Evolutionary conservation across 2,113 vertebrate species (phyloP).

Genomic region (Cololabis saira): DNA sequence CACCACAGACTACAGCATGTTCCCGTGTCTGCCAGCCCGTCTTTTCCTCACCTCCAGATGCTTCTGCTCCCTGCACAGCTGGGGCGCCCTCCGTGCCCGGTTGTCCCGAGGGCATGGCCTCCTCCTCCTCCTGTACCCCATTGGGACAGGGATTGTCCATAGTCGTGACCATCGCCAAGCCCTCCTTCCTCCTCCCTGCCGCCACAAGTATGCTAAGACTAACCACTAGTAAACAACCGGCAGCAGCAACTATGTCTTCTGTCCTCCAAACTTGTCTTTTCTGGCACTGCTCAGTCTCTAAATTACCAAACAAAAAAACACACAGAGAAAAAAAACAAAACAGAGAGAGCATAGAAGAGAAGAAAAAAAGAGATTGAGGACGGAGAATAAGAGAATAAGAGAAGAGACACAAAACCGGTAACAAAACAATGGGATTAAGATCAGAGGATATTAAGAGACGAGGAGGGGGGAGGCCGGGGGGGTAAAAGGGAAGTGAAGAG

Average conservation of each 20-base stretch:
- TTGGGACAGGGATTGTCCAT: slow-evolving; percentile 73
- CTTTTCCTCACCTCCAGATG: slow-evolving; percentile 72
- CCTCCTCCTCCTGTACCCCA: slow-evolving; percentile 62
- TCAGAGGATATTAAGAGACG: slow-evolving; percentile 33
- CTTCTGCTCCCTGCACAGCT: slow-evolving; percentile 50
- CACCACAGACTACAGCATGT: slow-evolving; percentile 4
- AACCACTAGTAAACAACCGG: slow-evolving; percentile 53
- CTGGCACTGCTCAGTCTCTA: slow-evolving; percentile 44
- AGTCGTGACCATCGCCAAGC: slow-evolving; percentile 72
- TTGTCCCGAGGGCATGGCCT: slow-evolving; percentile 49
- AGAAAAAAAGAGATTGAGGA: slow-evolving; percentile 9
- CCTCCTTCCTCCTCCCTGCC: slow-evolving; percentile 45
- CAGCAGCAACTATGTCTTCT: slow-evolving; percentile 44
- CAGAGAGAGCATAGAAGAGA: background rate
- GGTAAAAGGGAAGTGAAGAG: slow-evolving; percentile 15
- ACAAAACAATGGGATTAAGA: slow-evolving; percentile 54
- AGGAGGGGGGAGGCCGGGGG: background rate
- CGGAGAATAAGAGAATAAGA: slow-evolving; percentile 23
- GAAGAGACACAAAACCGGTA: slow-evolving; percentile 39
- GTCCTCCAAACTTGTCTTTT: slow-evolving; percentile 46
- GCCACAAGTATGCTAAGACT: slow-evolving; percentile 63
- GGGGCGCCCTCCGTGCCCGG: slow-evolving; percentile 39
- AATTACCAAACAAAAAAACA: slow-evolving; percentile 13
- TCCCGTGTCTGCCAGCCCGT: slow-evolving; percentile 5
- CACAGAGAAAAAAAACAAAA: background rate